phyloP scores from a whole-genome alignment of 2,797 vertebrate genomes.

The Parambassis ranga region DNA sequence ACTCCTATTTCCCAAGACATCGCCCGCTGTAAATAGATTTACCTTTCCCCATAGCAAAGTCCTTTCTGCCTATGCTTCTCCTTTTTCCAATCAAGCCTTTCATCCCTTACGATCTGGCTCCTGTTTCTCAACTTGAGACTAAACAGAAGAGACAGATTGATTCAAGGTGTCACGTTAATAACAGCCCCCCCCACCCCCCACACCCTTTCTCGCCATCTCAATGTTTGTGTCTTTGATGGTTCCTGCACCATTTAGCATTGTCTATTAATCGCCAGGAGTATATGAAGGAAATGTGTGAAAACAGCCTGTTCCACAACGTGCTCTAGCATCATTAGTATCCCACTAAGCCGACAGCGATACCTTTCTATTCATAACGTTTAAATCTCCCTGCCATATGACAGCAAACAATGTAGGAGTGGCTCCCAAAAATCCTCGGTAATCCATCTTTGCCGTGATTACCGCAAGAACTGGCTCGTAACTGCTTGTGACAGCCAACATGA shows the following conservation, averaged over 20 bases:
- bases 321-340: constrained; percentile 11
- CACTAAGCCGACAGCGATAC: constrained; percentile 45
- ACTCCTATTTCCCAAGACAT: constrained; percentile 63
- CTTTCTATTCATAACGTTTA: constrained; percentile 49
- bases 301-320: constrained; percentile 8
- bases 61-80: constrained; percentile 46
- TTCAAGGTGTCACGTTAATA: constrained; percentile 40
- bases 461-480: constrained; percentile 56
- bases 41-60: constrained; percentile 76
- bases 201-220: neutral
- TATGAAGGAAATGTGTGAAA: constrained; percentile 17
- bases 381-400: constrained; percentile 46
- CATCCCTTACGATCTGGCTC: constrained; percentile 39
- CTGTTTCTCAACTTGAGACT: constrained; percentile 28
- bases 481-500: constrained; percentile 71
- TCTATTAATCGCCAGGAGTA: no score
- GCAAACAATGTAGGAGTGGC: constrained; percentile 56
- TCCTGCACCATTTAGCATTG: no score
- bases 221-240: neutral
- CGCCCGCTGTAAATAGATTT: constrained; percentile 74
- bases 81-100: constrained; percentile 49
- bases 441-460: constrained; percentile 61
- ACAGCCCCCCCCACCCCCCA: neutral
- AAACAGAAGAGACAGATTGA: constrained; percentile 35
- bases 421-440: constrained; percentile 62